These are phyloP conservation scores for Actinernus sp. DNA, from an alignment of 92 coral and sea anemone genomes.

Conservation along the genomic window DNA sequence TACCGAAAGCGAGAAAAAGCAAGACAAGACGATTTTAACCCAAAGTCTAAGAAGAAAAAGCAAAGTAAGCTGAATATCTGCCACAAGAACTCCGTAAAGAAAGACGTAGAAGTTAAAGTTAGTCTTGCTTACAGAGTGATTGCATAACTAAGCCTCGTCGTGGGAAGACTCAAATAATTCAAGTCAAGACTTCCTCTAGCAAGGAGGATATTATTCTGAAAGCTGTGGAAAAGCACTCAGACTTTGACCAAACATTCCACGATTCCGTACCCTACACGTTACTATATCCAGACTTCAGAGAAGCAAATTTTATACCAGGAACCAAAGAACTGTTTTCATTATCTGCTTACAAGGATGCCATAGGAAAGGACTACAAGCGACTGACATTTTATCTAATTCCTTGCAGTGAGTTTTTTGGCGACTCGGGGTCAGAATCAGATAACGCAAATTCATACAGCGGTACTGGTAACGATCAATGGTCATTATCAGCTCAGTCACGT, in stretches of 20 bases:
- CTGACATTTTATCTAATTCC: constrained; percentile 40
- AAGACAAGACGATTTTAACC: constrained; percentile 33
- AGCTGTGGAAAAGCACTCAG: constrained; percentile 43
- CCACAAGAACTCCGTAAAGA: constrained; percentile 2
- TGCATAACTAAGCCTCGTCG: constrained; percentile 26
- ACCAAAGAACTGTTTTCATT: constrained; percentile 29
- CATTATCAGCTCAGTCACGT: no score
- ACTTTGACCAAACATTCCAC: constrained; percentile 47
- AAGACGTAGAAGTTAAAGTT: constrained; percentile 40
- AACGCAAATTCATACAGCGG: no score
- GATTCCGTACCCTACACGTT: constrained; percentile 14
- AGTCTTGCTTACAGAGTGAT: constrained; percentile 25
- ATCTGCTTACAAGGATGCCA: constrained; percentile 49
- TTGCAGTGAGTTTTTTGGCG: constrained; percentile 18
- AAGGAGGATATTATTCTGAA: constrained; percentile 33
- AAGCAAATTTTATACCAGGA: constrained; percentile 16
- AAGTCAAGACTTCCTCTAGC: constrained; percentile 9
- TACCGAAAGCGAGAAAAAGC: constrained; percentile 36
- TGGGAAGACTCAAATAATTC: constrained; percentile 46
- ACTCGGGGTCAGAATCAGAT: no score
- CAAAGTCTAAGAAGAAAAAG: constrained; percentile 24
- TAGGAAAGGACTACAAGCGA: constrained; percentile 54
- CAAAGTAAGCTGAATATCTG: neutral
- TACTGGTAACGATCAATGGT: no score
- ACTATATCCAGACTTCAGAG: constrained; percentile 23